Evolutionary conservation across 2,113 vertebrate species (phyloP).

Genomic region (Channa maculata): DNA sequence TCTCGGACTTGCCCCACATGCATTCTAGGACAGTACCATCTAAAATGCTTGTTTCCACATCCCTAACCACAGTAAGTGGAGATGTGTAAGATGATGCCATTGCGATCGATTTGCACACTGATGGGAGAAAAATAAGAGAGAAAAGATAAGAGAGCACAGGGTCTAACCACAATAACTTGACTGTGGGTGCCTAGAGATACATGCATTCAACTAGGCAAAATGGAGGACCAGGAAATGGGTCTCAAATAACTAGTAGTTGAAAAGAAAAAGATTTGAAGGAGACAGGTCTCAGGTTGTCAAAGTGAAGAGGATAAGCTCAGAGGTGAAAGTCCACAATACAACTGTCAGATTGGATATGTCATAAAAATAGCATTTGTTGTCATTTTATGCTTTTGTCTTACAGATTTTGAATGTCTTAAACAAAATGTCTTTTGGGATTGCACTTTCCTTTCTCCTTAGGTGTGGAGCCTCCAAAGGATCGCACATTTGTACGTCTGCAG

Average conservation of each 20-base stretch:
- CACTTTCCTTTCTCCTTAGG: slow-evolving; percentile 77
- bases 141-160: slow-evolving; percentile 55
- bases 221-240: slow-evolving; percentile 31
- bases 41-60: slow-evolving; percentile 64
- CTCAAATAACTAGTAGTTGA: slow-evolving; percentile 31
- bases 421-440: background rate
- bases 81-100: slow-evolving; percentile 65
- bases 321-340: background rate
- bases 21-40: slow-evolving; percentile 44
- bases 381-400: background rate
- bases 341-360: background rate
- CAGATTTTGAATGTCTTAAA: background rate
- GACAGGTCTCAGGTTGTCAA: background rate
- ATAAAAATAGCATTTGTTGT: background rate
- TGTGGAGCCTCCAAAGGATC: slow-evolving; percentile 94
- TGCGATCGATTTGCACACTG: slow-evolving; percentile 57
- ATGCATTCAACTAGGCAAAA: slow-evolving; percentile 31
- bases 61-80: slow-evolving; percentile 59
- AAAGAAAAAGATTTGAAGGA: slow-evolving; percentile 9
- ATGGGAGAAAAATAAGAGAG: slow-evolving; percentile 47
- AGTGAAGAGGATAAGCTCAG: background rate
- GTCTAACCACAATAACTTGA: slow-evolving; percentile 58
- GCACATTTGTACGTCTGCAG: slow-evolving; percentile 93
- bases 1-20: slow-evolving; percentile 32
- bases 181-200: slow-evolving; percentile 26